Evolutionary conservation across 2,888 invertebrate genomes (phyloP).

Genomic region (Drosophila pseudotakahashii): DNA sequence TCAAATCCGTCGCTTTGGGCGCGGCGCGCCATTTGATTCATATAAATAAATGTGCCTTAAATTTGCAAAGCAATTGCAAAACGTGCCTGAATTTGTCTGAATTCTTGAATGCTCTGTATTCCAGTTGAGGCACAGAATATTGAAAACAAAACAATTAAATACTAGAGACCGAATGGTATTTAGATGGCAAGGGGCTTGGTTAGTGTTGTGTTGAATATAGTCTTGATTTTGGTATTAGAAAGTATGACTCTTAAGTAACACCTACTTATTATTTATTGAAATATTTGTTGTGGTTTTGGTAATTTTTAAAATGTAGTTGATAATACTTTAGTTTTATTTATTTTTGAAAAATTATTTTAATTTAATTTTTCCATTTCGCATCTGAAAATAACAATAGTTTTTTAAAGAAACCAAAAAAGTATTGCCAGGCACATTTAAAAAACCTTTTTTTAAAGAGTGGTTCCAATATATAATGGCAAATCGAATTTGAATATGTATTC

Average conservation of each 20-base stretch:
- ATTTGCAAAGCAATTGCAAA: slow-evolving; percentile 37
- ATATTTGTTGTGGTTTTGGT: too few species aligned
- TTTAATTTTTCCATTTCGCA: too few species aligned
- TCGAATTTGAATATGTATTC: slow-evolving; percentile 4
- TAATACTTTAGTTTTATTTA: too few species aligned
- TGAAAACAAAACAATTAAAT: slow-evolving; percentile 19
- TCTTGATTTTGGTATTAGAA: neutral
- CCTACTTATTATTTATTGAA: too few species aligned
- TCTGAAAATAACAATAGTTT: too few species aligned
- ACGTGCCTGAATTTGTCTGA: slow-evolving; percentile 33
- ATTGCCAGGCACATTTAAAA: too few species aligned
- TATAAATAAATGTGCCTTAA: slow-evolving; percentile 36
- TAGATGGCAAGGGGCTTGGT: slow-evolving; percentile 9
- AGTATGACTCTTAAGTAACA: too few species aligned
- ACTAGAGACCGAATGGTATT: slow-evolving; percentile 8
- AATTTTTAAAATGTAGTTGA: too few species aligned
- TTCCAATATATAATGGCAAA: neutral
- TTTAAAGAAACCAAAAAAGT: neutral
- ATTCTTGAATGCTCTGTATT: slow-evolving; percentile 13
- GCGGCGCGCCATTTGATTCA: slow-evolving; percentile 33
- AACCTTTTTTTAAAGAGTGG: neutral
- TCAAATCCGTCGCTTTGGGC: slow-evolving; percentile 22
- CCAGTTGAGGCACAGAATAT: slow-evolving; percentile 12
- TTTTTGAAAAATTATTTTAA: neutral
- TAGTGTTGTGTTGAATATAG: neutral